Conservation (phyloP, 2,888 invertebrate genomes). For the Phyllotreta cruciferae region DNA sequence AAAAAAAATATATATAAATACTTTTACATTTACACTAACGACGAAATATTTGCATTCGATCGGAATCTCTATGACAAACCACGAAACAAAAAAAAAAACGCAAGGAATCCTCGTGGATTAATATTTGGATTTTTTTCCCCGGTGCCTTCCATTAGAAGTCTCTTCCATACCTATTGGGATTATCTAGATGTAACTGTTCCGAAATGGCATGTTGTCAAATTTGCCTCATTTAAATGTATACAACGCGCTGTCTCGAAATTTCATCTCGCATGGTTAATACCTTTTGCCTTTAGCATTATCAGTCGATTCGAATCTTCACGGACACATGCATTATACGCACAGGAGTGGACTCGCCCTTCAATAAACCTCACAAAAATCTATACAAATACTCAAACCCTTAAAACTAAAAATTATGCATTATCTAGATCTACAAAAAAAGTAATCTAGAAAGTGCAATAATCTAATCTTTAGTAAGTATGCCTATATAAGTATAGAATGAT, state of each 20-base stretch:
- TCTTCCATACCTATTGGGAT: conserved; percentile 34
- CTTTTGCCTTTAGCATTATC: conserved; percentile 32
- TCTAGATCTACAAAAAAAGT: too few relatives aligned
- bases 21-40: too few relatives aligned
- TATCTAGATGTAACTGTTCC: conserved; percentile 41
- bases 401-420: too few relatives aligned
- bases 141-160: conserved; percentile 35
- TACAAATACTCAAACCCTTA: too few relatives aligned
- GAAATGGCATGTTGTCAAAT: conserved; percentile 41
- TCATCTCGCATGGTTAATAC: conserved; percentile 35
- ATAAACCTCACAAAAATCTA: too few relatives aligned
- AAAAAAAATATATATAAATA: too few relatives aligned
- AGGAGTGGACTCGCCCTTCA: conserved; percentile 8
- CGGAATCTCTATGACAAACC: too few relatives aligned
- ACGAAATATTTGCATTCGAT: too few relatives aligned
- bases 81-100: too few relatives aligned
- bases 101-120: conserved; percentile 26
- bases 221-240: conserved; percentile 39
- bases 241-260: conserved; percentile 34
- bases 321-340: conserved; percentile 23
- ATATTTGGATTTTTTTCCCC: conserved; percentile 23
- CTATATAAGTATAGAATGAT: too few relatives aligned
- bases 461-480: too few relatives aligned
- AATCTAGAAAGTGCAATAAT: too few relatives aligned
- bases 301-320: conserved; percentile 32